phyloP scores from a whole-genome alignment of 1,140 invertebrate genomes.

The Bombus fervidus region DNA sequence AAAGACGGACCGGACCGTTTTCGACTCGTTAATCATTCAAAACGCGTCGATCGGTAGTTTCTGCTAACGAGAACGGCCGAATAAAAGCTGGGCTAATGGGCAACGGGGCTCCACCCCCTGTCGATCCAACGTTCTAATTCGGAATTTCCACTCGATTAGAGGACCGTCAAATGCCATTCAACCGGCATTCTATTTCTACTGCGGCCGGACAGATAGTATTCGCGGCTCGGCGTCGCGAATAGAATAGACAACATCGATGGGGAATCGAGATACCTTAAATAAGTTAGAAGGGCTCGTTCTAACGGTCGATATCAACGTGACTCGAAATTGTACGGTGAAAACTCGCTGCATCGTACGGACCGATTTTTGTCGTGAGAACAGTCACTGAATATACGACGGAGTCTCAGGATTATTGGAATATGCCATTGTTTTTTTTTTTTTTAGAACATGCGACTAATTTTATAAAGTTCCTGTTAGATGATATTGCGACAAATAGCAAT shows the following conservation, averaged over 20 bases:
- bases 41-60: background rate
- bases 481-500: no score
- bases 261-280: slow-evolving; percentile 63
- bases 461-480: no score
- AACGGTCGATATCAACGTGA: slow-evolving; percentile 46
- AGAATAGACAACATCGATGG: slow-evolving; percentile 59
- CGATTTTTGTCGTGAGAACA: background rate
- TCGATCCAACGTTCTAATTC: slow-evolving; percentile 36
- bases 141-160: slow-evolving; percentile 48
- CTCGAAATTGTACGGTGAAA: background rate
- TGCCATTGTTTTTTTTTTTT: no score
- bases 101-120: no score
- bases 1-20: background rate
- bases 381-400: no score
- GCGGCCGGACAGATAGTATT: slow-evolving; percentile 41
- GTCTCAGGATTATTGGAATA: no score
- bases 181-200: slow-evolving; percentile 46
- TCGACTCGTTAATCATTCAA: slow-evolving; percentile 19
- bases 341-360: no score
- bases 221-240: slow-evolving; percentile 51
- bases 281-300: slow-evolving; percentile 64
- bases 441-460: no score
- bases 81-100: slow-evolving; percentile 36
- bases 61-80: slow-evolving; percentile 4
- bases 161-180: slow-evolving; percentile 51